Evolutionary conservation across 2,888 invertebrate species (phyloP), one percentile per base, ranked within the genome.

Genomic region (Baronia brevicornis): DNA sequence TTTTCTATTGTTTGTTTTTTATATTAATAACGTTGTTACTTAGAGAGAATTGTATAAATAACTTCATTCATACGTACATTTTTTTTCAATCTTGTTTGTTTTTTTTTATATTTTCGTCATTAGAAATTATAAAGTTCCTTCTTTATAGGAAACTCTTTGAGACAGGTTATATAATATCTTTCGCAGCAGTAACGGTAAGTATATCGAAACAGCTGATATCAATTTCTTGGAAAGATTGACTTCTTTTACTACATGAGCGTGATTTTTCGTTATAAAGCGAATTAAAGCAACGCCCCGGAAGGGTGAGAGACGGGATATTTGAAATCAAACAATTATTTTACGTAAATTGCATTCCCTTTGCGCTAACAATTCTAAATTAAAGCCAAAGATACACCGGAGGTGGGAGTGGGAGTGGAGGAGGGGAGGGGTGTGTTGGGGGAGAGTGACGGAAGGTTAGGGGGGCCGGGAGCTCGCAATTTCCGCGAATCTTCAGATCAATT

Each of bases 361-460:
- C 72, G 69, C 68, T 77, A 77, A 80, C 78, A 79, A 73, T 80
- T 79, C 77, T 70, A 79, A 82, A 82, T 82, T 80, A 78, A 80
- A 73, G 71, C 71, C 66, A 61, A 75, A 77, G 74, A 80, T 78
- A 80, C 75, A 74, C 65, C 64, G 62, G 43, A 40, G 51, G 51
- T 48, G 39, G 39, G 34, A 13, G 24, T 36, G 46, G 31, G 33
- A 28, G 28, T 19, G 30, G 31, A 40, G 50, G 41, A 44, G 38
- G 14, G 36, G 44, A n/a, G n/a, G n/a, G n/a, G n/a, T n/a, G 43
- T 40, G 51, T 51, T 48, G 39, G 39, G 34, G 14, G 24, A 37
- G 46, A 30, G 33, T 28, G 28, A 19, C 29, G 31, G 41, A 49
- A 41, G 44, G 38, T 13, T 35, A 43, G 33, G 28, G 31, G 39